These are phyloP conservation scores for Meteorus sp. DNA, from an alignment of 1,140 invertebrate genomes.

Conservation along the genomic window DNA sequence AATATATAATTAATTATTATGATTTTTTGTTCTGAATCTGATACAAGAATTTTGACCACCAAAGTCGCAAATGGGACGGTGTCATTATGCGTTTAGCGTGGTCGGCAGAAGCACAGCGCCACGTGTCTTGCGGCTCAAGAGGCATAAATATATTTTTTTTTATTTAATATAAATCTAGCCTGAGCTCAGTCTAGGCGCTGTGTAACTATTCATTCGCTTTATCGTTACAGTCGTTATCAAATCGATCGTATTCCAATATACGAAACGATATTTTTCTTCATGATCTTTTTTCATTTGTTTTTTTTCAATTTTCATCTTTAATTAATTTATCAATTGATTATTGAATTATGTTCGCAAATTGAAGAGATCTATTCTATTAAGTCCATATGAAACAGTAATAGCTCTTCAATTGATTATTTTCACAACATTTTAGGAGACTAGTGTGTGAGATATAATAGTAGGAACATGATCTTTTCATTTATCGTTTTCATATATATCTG, in stretches of 20 bases:
- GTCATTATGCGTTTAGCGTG: background rate
- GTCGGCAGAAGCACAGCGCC: conserved; percentile 47
- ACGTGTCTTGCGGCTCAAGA: conserved; percentile 44
- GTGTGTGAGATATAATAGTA: too few relatives aligned
- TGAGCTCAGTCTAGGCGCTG: conserved; percentile 54
- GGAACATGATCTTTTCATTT: too few relatives aligned
- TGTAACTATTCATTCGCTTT: conserved; percentile 14
- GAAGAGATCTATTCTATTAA: too few relatives aligned
- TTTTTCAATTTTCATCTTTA: background rate
- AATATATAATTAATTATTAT: conserved; percentile 27
- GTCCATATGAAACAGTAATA: too few relatives aligned
- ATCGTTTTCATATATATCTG: too few relatives aligned
- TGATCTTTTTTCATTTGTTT: background rate
- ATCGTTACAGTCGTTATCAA: background rate
- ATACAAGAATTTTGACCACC: conserved; percentile 39
- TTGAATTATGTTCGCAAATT: too few relatives aligned
- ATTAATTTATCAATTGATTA: background rate
- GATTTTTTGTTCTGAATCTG: conserved; percentile 1
- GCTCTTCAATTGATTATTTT: too few relatives aligned
- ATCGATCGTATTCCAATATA: background rate
- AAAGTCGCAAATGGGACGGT: conserved; percentile 49
- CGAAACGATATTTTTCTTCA: background rate
- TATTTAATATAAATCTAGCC: conserved; percentile 26
- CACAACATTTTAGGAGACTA: too few relatives aligned
- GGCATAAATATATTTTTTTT: conserved; percentile 12